These are phyloP conservation scores for Dendroctonus ponderosae DNA, from an alignment of 1,140 invertebrate species.

Conservation along the genomic window DNA sequence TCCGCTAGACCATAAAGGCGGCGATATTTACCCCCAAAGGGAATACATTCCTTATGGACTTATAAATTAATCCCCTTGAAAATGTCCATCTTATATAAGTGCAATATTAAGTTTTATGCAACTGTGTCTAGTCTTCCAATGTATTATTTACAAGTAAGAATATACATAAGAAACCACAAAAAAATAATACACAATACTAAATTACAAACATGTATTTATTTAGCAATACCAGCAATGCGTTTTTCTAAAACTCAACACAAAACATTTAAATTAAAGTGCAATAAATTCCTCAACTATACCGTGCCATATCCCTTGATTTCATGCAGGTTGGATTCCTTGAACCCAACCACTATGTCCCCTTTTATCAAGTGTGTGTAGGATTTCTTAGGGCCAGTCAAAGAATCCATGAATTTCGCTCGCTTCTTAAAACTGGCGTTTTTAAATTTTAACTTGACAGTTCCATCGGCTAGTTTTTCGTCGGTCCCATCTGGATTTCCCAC, in stretches of 20 bases:
- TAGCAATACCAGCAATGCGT: too few relatives aligned
- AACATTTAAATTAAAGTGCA: conserved; percentile 4
- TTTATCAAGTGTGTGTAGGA: conserved; percentile 46
- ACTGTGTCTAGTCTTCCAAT: background rate
- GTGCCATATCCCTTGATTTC: conserved; percentile 43
- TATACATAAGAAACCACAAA: background rate
- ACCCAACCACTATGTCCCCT: conserved; percentile 44
- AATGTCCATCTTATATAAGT: background rate
- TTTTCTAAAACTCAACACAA: background rate
- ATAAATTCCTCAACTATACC: background rate
- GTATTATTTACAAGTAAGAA: background rate
- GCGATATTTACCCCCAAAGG: conserved; percentile 44
- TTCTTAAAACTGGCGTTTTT: conserved; percentile 41
- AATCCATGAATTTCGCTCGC: conserved; percentile 31
- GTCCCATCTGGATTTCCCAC: conserved; percentile 38
- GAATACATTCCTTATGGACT: conserved; percentile 50
- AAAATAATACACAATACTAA: background rate
- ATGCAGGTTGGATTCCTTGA: conserved; percentile 45
- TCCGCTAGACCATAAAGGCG: conserved; percentile 52
- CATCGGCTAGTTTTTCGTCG: conserved; percentile 39
- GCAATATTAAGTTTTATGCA: background rate
- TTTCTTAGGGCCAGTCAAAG: conserved; percentile 34
- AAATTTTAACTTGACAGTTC: conserved; percentile 41
- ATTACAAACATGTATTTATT: too few relatives aligned
- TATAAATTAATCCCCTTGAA: conserved; percentile 43